Evolutionary conservation across 23 tunicate species (phyloP).

Genomic region (Botrylloides violaceus): DNA sequence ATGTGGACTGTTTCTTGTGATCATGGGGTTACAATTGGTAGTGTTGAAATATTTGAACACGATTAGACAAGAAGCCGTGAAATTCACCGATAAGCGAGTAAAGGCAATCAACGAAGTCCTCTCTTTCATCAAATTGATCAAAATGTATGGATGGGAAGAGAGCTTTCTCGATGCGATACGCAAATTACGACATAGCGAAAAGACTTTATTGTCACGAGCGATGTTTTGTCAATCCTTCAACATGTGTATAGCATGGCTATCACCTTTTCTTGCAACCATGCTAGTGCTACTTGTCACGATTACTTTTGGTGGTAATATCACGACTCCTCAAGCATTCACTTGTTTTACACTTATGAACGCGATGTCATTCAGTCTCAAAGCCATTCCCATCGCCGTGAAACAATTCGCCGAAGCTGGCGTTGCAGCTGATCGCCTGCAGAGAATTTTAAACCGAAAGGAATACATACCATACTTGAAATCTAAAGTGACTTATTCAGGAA

Average conservation of each 20-base stretch:
- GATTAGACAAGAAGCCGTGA: slow-evolving; percentile 35
- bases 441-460: slow-evolving; percentile 20
- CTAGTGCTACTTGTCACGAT: slow-evolving; percentile 35
- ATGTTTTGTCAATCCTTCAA: slow-evolving; percentile 48
- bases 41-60: slow-evolving; percentile 32
- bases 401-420: slow-evolving; percentile 51
- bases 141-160: slow-evolving; percentile 92
- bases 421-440: slow-evolving; percentile 32
- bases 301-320: slow-evolving; percentile 32
- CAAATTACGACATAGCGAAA: slow-evolving; percentile 42
- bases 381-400: slow-evolving; percentile 54
- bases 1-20: slow-evolving; percentile 32
- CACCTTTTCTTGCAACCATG: slow-evolving; percentile 58
- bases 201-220: slow-evolving; percentile 5
- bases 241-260: slow-evolving; percentile 43
- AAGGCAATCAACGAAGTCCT: slow-evolving; percentile 60
- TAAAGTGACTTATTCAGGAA: slow-evolving; percentile 7
- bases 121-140: slow-evolving; percentile 62
- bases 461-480: slow-evolving; percentile 26
- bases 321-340: slow-evolving; percentile 52
- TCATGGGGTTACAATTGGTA: slow-evolving; percentile 30
- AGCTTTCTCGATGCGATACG: slow-evolving; percentile 28
- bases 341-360: slow-evolving; percentile 56
- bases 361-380: slow-evolving; percentile 56
- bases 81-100: slow-evolving; percentile 33